Evolutionary conservation across 2,113 vertebrate genomes (phyloP), one percentile per base, ranked within the genome.

Genomic region (Cnemophilus loriae): DNA sequence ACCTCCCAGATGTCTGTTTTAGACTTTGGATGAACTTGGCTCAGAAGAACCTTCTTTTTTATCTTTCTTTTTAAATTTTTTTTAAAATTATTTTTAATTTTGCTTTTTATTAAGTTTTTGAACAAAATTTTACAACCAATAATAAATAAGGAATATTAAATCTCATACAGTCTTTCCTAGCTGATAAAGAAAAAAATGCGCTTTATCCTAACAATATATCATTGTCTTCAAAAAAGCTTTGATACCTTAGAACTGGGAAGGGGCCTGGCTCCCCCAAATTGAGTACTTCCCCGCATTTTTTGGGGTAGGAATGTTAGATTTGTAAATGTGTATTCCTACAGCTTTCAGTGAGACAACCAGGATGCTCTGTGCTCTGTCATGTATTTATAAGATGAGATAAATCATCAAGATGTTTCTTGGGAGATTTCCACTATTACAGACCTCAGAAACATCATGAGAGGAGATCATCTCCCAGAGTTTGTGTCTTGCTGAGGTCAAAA

Each of bases 131-230:
- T 84, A 86, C 39, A 92, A 57, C 39, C n/a, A 87, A 74, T 90
- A 86, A 67, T 89, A 93, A 96, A 83, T 94, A 91, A 92, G 9
- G 35, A 74, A 52, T 92, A 94, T 81, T 90, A 65, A 93, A 73
- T 80, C 47, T 65, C 33, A 61, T 52, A 20, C 57, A 74, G 3
- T 67, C 33, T 90, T 84, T 83, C 59, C 63, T 69, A 90, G 75
- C 42, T 1, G 4, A 61, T 87, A 39, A 83, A 84, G 52, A 69
- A 61, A 89, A 82, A 76, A 69, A 9, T 30, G 11, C 37, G 2
- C 24, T 1, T 5, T 76, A 65, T 73, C 46, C 57, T 87, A 73
- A 26, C 26, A 55, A 52, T 70, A 19, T 13, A 64, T 91, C 35
- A 59, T 11, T 14, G 9, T 74, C 22, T 88, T 22, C 33, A 70